These are phyloP conservation scores for Oppia nitens DNA, from an alignment of 1,140 invertebrate species.

Conservation along the genomic window DNA sequence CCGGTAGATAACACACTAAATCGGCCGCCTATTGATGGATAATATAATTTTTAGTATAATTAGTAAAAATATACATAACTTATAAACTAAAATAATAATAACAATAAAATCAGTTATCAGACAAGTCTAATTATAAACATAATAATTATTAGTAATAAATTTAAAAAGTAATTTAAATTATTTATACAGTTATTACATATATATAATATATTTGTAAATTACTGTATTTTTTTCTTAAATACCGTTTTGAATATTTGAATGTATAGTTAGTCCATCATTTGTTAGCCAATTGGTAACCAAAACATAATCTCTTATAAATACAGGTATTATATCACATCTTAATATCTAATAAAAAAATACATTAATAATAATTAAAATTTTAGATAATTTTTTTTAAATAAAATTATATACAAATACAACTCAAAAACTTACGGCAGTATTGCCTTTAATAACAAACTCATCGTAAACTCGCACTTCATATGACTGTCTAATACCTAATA, in stretches of 20 bases:
- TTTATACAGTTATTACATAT: too few relatives aligned
- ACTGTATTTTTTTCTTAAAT: too few relatives aligned
- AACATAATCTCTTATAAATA: slow-evolving; percentile 76
- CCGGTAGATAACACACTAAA: slow-evolving; percentile 67
- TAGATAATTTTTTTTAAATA: too few relatives aligned
- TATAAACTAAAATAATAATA: too few relatives aligned
- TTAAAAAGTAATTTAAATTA: too few relatives aligned
- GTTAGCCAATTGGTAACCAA: slow-evolving; percentile 58
- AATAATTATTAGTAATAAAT: too few relatives aligned
- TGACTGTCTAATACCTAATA: slow-evolving; percentile 3
- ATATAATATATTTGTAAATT: too few relatives aligned
- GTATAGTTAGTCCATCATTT: slow-evolving; percentile 1
- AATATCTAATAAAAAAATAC: slow-evolving; percentile 36
- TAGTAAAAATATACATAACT: too few relatives aligned
- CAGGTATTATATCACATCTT: slow-evolving; percentile 73
- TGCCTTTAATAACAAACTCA: slow-evolving; percentile 27
- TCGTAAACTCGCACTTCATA: slow-evolving; percentile 26
- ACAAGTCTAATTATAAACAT: too few relatives aligned
- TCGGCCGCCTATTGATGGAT: slow-evolving; percentile 21
- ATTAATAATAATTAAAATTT: too few relatives aligned
- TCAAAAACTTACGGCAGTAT: slow-evolving; percentile 28
- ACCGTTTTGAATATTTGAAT: slow-evolving; percentile 9
- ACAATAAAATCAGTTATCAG: too few relatives aligned
- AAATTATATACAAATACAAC: too few relatives aligned
- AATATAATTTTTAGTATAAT: not conserved